Percentiles rank a stretch among this genome's conserved stretches.
phyloP scores from a whole-genome alignment of 2,113 vertebrate species.

The Eudyptes chrysolophus region DNA sequence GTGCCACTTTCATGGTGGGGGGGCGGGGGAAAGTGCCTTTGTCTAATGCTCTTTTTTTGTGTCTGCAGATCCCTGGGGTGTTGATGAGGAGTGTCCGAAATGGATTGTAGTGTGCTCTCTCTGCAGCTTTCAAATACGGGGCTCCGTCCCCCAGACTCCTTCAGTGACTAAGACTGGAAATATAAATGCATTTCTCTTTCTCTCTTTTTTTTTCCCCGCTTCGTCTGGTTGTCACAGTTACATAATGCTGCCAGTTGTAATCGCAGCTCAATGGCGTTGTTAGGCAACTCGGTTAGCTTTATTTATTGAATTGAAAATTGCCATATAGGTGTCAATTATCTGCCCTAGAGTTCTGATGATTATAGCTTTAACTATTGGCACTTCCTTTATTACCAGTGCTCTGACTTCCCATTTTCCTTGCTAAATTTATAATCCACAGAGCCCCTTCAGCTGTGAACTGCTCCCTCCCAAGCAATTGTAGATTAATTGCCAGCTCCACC shows the following conservation, averaged over 20 bases:
- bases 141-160: constrained; percentile 3
- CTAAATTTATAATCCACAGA: constrained; percentile 45
- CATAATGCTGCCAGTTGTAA: constrained; percentile 52
- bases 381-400: constrained; percentile 34
- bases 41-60: neutral
- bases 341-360: constrained; percentile 41
- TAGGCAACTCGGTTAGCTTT: constrained; percentile 25
- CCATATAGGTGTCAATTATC: constrained; percentile 34
- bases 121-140: neutral
- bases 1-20: neutral
- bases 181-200: neutral
- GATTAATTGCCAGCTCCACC: constrained; percentile 60
- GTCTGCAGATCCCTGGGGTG: neutral
- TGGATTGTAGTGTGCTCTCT: neutral
- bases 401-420: neutral
- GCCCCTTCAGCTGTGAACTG: constrained; percentile 41
- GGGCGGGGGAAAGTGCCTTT: neutral
- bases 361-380: constrained; percentile 33
- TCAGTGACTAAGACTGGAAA: constrained; percentile 15
- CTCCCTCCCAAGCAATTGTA: constrained; percentile 60
- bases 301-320: constrained; percentile 59
- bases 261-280: constrained; percentile 35
- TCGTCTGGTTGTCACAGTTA: constrained; percentile 48
- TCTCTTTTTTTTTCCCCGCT: neutral
- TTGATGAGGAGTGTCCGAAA: neutral